These are phyloP conservation scores for Acrocera orbiculus DNA, from an alignment of 2,888 invertebrate species.

Conservation along the genomic window DNA sequence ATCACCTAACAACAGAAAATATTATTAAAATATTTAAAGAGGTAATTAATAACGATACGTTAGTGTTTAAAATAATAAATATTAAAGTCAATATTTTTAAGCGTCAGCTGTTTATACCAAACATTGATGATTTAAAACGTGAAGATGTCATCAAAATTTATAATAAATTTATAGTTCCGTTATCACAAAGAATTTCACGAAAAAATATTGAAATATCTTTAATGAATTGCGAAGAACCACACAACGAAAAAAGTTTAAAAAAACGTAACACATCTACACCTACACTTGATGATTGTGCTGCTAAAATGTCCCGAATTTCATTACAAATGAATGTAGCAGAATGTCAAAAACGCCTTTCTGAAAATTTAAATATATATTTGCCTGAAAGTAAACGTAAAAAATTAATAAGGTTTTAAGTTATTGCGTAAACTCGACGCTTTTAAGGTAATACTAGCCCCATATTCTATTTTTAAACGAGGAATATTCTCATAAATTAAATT, in stretches of 20 bases:
- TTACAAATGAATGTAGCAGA: constrained; percentile 6
- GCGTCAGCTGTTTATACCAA: constrained; percentile 16
- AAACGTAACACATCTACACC: constrained; percentile 7
- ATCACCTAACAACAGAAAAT: constrained; percentile 12
- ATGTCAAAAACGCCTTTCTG: too few species aligned
- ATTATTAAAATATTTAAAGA: constrained; percentile 17
- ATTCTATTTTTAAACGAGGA: too few species aligned
- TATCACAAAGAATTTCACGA: constrained; percentile 6
- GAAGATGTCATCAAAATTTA: constrained; percentile 17
- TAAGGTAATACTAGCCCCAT: too few species aligned
- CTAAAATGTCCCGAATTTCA: constrained; percentile 7
- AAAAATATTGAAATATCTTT: neutral
- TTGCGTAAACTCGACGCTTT: too few species aligned
- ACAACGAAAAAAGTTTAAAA: neutral
- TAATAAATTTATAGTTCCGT: constrained; percentile 18
- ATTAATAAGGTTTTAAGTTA: too few species aligned
- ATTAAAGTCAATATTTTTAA: constrained; percentile 9
- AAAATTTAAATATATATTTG: too few species aligned
- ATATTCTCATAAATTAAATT: too few species aligned
- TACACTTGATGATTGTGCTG: constrained; percentile 2
- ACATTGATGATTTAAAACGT: constrained; percentile 14
- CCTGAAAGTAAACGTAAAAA: too few species aligned
- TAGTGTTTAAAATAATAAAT: constrained; percentile 1
- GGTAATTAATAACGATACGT: constrained; percentile 11
- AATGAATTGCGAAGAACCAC: neutral